Evolutionary conservation across 2,888 invertebrate genomes (phyloP).

Genomic region (Agelastica alni): DNA sequence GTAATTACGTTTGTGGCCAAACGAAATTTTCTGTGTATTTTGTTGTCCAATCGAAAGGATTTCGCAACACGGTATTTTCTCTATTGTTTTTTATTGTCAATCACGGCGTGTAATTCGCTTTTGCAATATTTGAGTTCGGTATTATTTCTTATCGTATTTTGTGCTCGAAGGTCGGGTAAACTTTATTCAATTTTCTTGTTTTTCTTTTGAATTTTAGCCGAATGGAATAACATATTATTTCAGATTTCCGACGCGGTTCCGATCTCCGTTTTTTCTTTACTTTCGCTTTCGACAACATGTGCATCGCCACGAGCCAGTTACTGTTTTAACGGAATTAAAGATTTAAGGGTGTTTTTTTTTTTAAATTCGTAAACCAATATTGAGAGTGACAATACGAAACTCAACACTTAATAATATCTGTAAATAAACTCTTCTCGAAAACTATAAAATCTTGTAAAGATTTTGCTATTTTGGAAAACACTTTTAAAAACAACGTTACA

Average conservation of each 20-base stretch:
- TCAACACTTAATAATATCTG: no score
- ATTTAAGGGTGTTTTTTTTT: no score
- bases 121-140: constrained; percentile 12
- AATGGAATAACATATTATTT: constrained; percentile 4
- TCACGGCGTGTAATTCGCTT: neutral
- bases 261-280: neutral
- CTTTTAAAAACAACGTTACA: no score
- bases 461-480: no score
- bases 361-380: no score
- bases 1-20: neutral
- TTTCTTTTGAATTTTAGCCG: constrained; percentile 1
- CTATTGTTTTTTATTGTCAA: neutral
- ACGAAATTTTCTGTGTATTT: neutral
- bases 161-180: neutral
- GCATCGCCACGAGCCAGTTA: no score
- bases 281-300: neutral
- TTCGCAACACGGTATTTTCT: neutral
- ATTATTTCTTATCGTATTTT: constrained; percentile 10
- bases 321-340: no score
- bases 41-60: neutral
- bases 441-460: no score
- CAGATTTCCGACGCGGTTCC: constrained; percentile 5
- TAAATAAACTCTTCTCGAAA: no score
- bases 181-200: constrained; percentile 2
- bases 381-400: no score